Conservation (phyloP, 1,140 invertebrate genomes). For the Drosophila bocki region DNA sequence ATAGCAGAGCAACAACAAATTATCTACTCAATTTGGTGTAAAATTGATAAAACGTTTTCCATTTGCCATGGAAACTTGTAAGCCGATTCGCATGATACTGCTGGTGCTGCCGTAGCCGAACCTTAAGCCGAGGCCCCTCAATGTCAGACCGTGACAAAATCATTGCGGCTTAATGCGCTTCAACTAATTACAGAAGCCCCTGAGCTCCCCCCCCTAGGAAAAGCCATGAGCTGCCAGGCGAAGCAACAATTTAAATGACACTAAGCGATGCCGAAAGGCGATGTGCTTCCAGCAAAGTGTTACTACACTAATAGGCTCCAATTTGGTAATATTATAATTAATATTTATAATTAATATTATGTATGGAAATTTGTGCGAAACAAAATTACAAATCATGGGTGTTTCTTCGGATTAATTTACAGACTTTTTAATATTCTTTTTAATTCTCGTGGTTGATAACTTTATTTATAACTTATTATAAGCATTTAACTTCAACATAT, state of each 20-base stretch:
- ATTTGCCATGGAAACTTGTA: constrained; percentile 50
- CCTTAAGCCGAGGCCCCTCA: constrained; percentile 29
- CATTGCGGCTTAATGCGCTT: constrained; percentile 59
- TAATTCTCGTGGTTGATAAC: neutral
- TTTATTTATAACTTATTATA: too few relatives aligned
- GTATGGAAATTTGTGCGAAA: neutral
- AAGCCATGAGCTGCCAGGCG: constrained; percentile 30
- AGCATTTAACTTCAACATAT: neutral
- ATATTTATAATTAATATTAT: neutral
- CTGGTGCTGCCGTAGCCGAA: neutral
- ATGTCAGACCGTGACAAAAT: constrained; percentile 62
- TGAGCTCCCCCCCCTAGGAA: constrained; percentile 9
- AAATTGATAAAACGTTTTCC: constrained; percentile 45
- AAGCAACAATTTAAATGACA: constrained; percentile 39
- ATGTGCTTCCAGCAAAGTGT: neutral
- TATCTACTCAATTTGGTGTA: constrained; percentile 28
- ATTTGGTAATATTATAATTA: neutral
- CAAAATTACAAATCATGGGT: neutral
- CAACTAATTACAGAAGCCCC: constrained; percentile 56
- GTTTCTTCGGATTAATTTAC: neutral
- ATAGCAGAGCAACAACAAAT: neutral
- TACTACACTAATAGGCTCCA: neutral
- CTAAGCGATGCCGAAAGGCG: constrained; percentile 23
- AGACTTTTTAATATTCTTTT: neutral
- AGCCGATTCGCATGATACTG: constrained; percentile 32